phyloP scores from a whole-genome alignment of 2,888 invertebrate genomes.

The Lepeophtheirus nordmannii region DNA sequence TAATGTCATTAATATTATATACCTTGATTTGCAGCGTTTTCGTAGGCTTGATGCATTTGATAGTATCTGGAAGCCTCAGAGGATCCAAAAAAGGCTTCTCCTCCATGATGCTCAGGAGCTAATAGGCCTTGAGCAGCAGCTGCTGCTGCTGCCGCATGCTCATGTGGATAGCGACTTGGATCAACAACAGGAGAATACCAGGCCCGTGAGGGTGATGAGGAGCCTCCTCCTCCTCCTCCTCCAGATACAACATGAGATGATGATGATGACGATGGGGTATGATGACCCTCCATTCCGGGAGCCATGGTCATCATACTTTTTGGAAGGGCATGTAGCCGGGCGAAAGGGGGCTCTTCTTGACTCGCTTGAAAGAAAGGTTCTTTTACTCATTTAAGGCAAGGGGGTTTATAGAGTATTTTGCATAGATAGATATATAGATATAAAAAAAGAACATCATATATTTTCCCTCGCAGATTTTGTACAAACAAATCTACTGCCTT shows the following conservation, averaged over 20 bases:
- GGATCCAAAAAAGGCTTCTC: neutral
- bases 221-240: neutral
- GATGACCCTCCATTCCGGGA: constrained; percentile 5
- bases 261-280: no score
- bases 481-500: no score
- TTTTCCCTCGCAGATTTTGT: no score
- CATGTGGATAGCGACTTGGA: neutral
- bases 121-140: neutral
- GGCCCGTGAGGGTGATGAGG: neutral
- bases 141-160: neutral
- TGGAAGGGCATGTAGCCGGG: no score
- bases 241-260: neutral
- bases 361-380: no score
- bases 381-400: no score
- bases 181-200: neutral
- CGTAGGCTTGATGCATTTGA: constrained; percentile 23
- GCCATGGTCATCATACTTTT: neutral
- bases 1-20: neutral
- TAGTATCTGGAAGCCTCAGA: constrained; percentile 19
- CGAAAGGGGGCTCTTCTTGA: no score
- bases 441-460: no score
- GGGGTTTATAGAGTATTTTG: no score
- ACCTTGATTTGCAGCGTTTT: constrained; percentile 20
- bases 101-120: neutral
- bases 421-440: no score